phyloP scores from a whole-genome alignment of 2,888 invertebrate genomes.

The Blera fallax region DNA sequence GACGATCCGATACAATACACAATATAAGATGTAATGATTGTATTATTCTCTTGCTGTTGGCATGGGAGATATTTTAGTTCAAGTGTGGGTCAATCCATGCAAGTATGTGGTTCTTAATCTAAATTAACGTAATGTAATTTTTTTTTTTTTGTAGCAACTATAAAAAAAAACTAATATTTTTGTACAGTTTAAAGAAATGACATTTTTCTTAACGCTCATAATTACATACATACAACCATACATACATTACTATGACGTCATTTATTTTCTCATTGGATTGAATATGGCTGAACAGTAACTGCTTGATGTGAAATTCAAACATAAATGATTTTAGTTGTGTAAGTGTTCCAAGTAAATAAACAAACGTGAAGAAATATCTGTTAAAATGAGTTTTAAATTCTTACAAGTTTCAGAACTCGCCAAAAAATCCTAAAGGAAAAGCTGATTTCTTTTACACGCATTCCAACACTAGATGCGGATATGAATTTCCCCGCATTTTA shows the following conservation, averaged over 20 bases:
- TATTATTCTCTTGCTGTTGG: slow-evolving; percentile 18
- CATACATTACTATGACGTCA: not conserved
- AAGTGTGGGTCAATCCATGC: not conserved
- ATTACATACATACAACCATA: not conserved
- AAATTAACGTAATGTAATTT: not conserved
- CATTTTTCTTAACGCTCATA: not conserved
- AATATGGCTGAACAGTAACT: slow-evolving; percentile 16
- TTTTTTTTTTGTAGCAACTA: not conserved
- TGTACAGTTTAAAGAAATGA: slow-evolving; percentile 47
- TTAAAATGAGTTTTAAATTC: not conserved
- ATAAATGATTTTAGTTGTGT: not conserved
- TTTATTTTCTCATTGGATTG: not conserved
- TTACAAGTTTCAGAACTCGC: not conserved
- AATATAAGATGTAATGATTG: slow-evolving; percentile 17
- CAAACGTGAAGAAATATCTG: not conserved
- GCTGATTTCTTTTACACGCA: no score
- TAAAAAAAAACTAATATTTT: slow-evolving; percentile 36
- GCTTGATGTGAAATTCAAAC: slow-evolving; percentile 25
- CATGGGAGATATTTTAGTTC: not conserved
- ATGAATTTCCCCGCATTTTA: no score
- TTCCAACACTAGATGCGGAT: no score
- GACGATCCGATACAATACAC: slow-evolving; percentile 11
- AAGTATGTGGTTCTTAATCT: not conserved
- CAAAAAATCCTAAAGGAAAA: no score
- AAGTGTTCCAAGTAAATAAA: slow-evolving; percentile 41